Percentiles rank a stretch among this genome's conserved stretches.
Conservation (phyloP, 2,888 invertebrate genomes). For the Hydrotaea diabolus region DNA sequence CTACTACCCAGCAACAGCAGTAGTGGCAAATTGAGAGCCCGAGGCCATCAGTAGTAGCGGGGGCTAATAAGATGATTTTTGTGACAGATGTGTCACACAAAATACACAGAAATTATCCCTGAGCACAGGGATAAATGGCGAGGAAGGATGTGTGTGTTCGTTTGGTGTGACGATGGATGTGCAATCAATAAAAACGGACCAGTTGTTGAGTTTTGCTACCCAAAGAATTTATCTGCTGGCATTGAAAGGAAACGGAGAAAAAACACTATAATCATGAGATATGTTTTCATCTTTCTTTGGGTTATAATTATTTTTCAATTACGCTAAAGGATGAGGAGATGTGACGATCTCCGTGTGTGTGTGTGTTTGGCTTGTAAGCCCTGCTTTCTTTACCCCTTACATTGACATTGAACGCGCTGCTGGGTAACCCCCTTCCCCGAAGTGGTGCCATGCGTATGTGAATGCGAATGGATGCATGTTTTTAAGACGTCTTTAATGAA, state of each 20-base stretch:
- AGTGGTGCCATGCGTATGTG: slow-evolving; percentile 1
- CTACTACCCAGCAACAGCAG: slow-evolving; percentile 43
- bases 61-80: slow-evolving; percentile 66
- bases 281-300: slow-evolving; percentile 24
- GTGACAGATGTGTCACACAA: slow-evolving; percentile 65
- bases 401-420: slow-evolving; percentile 3
- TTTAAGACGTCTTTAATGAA: slow-evolving; percentile 61
- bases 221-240: slow-evolving; percentile 8
- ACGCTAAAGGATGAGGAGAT: slow-evolving; percentile 41
- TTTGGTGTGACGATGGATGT: slow-evolving; percentile 17
- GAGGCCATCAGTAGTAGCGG: slow-evolving; percentile 48
- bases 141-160: slow-evolving; percentile 1
- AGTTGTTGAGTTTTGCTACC: slow-evolving; percentile 59
- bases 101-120: slow-evolving; percentile 17
- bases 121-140: not conserved
- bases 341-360: slow-evolving; percentile 28
- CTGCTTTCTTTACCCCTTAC: slow-evolving; percentile 19
- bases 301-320: slow-evolving; percentile 63
- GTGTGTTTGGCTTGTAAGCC: slow-evolving; percentile 18
- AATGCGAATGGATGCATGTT: slow-evolving; percentile 7
- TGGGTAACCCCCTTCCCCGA: slow-evolving; percentile 28
- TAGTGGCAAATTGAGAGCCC: slow-evolving; percentile 63
- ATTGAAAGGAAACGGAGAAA: not conserved
- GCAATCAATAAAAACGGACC: slow-evolving; percentile 51
- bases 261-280: slow-evolving; percentile 17